These are phyloP conservation scores for Drosophila pseudoananassae DNA, from an alignment of 1,140 invertebrate genomes.

Conservation along the genomic window DNA sequence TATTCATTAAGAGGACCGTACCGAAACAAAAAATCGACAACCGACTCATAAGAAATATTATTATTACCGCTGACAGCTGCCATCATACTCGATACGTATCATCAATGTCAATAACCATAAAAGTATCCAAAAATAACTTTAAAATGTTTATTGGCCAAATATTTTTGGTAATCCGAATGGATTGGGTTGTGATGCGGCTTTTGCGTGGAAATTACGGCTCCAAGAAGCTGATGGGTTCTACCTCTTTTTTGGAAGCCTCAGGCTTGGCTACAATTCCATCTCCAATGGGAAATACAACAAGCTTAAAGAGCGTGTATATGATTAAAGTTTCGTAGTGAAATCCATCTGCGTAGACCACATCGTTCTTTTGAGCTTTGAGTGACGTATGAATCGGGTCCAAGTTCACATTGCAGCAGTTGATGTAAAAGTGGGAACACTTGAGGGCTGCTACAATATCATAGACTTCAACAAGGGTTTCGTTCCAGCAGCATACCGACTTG, in stretches of 20 bases:
- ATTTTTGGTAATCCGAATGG: slow-evolving; percentile 34
- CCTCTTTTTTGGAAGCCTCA: not conserved
- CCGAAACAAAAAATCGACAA: slow-evolving; percentile 25
- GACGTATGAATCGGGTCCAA: slow-evolving; percentile 21
- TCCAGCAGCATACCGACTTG: slow-evolving; percentile 54
- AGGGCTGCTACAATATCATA: slow-evolving; percentile 63
- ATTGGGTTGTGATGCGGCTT: not conserved
- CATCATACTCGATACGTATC: slow-evolving; percentile 67
- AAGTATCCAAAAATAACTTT: slow-evolving; percentile 59
- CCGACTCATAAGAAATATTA: slow-evolving; percentile 41
- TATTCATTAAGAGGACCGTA: slow-evolving; percentile 38
- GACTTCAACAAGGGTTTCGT: slow-evolving; percentile 47
- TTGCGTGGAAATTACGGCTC: slow-evolving; percentile 21
- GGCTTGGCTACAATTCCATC: slow-evolving; percentile 1
- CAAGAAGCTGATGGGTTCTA: slow-evolving; percentile 39
- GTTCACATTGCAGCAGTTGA: slow-evolving; percentile 61
- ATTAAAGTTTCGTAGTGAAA: slow-evolving; percentile 70
- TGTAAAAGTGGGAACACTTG: slow-evolving; percentile 31
- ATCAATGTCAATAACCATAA: slow-evolving; percentile 67
- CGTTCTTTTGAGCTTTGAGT: not conserved
- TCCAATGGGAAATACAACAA: slow-evolving; percentile 67
- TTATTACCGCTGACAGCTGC: slow-evolving; percentile 70
- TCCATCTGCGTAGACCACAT: slow-evolving; percentile 16
- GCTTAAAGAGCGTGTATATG: slow-evolving; percentile 29
- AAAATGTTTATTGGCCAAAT: slow-evolving; percentile 46